These are phyloP conservation scores for Synchiropus splendidus DNA, from an alignment of 2,113 vertebrate genomes.

Conservation along the genomic window DNA sequence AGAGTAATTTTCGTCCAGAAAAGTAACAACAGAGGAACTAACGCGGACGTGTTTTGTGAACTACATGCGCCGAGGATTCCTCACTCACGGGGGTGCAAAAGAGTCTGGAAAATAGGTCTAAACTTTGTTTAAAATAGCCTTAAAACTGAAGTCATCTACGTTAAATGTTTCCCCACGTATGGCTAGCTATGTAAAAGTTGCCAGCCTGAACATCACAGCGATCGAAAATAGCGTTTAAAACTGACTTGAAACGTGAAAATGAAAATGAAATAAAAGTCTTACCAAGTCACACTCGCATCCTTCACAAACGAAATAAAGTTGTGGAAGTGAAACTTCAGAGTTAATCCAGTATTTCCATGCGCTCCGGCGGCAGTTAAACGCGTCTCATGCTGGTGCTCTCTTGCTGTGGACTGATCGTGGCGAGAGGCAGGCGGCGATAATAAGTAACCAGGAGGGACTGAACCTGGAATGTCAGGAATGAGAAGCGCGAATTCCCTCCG, in stretches of 20 bases:
- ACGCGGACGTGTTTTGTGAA: too few relatives aligned
- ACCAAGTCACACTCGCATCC: constrained; percentile 55
- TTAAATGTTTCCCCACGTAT: too few relatives aligned
- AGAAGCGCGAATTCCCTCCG: constrained; percentile 80
- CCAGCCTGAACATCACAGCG: too few relatives aligned
- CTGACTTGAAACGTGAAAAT: neutral
- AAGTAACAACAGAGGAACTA: too few relatives aligned
- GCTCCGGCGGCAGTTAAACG: constrained; percentile 15
- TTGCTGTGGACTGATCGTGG: constrained; percentile 52
- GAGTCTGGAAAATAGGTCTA: constrained; percentile 9
- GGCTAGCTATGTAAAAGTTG: too few relatives aligned
- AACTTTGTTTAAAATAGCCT: neutral
- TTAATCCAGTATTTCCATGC: constrained; percentile 31
- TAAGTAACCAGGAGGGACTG: constrained; percentile 71
- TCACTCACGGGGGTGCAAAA: constrained; percentile 52
- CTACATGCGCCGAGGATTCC: constrained; percentile 49
- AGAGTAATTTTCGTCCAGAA: too few relatives aligned
- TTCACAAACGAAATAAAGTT: constrained; percentile 1
- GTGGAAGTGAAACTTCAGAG: constrained; percentile 10
- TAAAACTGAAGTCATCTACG: neutral
- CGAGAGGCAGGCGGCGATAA: constrained; percentile 63
- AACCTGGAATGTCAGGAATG: constrained; percentile 90
- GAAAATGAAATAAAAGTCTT: constrained; percentile 27
- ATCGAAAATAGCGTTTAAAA: neutral
- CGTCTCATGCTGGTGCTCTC: constrained; percentile 33